A percentile compares a stretch with the other conserved stretches of the same genome.
Conservation (phyloP, 2,888 invertebrate species). For the Leistus spinibarbis region DNA sequence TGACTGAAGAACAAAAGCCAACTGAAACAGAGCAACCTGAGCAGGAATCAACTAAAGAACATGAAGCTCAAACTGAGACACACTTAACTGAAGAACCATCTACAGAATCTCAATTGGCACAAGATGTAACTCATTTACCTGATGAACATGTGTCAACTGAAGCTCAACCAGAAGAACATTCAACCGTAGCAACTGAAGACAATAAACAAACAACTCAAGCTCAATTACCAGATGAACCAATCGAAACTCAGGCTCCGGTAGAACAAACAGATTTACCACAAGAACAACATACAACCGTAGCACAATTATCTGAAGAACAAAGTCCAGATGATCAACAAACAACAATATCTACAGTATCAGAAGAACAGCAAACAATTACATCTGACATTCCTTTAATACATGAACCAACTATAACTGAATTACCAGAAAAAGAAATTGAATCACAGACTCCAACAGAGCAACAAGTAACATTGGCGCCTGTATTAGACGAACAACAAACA, state of each 20-base stretch:
- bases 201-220: conserved; percentile 14
- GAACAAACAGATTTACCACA: not conserved
- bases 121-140: conserved; percentile 28
- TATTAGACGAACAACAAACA: conserved; percentile 19
- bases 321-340: not conserved
- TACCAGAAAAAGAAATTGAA: conserved; percentile 39
- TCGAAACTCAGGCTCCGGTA: not conserved
- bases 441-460: conserved; percentile 37
- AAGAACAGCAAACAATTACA: conserved; percentile 36
- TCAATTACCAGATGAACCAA: conserved; percentile 8
- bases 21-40: conserved; percentile 11
- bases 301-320: not conserved
- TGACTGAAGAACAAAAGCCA: conserved; percentile 33
- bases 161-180: conserved; percentile 25
- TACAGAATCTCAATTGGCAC: conserved; percentile 25
- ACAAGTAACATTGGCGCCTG: conserved; percentile 34
- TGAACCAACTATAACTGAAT: conserved; percentile 22
- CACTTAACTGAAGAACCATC: not conserved
- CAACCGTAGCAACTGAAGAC: conserved; percentile 13
- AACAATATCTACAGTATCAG: conserved; percentile 19
- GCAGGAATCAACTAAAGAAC: conserved; percentile 21
- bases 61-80: not conserved
- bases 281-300: not conserved
- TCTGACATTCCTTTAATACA: conserved; percentile 40
- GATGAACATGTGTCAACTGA: conserved; percentile 35